Base-by-base conservation (phyloP, 2,888 invertebrate genomes). In the Eilema depressum region DNA sequence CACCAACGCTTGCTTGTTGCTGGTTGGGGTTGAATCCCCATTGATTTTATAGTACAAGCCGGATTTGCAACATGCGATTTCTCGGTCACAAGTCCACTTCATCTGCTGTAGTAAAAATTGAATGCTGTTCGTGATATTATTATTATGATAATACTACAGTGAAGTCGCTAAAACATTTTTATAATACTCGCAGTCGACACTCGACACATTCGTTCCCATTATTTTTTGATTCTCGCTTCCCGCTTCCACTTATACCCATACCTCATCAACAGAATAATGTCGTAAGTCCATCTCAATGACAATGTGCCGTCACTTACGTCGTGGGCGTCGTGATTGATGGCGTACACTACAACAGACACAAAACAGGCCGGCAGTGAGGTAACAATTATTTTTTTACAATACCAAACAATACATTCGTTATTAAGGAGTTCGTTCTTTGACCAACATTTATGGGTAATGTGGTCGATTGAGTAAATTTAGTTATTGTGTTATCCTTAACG, bases 301-400 rank as follows among this genome's bases (percentile, higher is more conserved):
- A 80, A 65, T 63, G 66, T 75, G 62, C 56, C 14, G 57, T 63
- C 53, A 61, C 63, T 53, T 63, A 63, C 66, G 68, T 56, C 10
- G 83, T 81, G 75, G 83, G 83, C 56, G 79, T 68, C 71, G 69
- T 85, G 84, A 85, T 85, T 80, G 83, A 85, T 85, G 75, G n/a
- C 56, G 66, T 66, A 57, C 62, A 64, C 20, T 56, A 59, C 56
- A 41, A 60, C 68, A 28, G 28, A 63, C 61, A 37, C 30, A 66
- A 41, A 70, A 41, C 68, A 25, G 14, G 53, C 37, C 68, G 70
- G 60, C 63, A 72, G 61, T 70, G 71, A 68, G 69, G 57, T 65
- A 72, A 74, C 76, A 81, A 81, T 79, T 74, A n/a, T 26, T 76
- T 79, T 70, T 75, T 75, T 73, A 78, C 73, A 75, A 72, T 73